Base-by-base conservation (phyloP, 2,888 invertebrate genomes). In the Callyntrura guangdongensis region DNA sequence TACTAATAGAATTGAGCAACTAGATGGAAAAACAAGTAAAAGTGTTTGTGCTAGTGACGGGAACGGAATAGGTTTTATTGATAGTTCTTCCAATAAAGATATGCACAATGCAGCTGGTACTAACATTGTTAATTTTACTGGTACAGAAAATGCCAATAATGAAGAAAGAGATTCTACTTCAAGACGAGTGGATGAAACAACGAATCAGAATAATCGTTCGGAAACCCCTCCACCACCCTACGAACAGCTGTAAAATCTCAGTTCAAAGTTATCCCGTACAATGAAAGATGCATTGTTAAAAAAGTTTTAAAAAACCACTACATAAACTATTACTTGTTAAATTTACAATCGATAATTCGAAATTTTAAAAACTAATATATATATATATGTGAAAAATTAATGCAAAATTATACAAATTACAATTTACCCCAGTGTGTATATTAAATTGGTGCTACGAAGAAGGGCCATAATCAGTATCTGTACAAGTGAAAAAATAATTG, bases 221-320 rank as follows among this genome's bases (percentile, higher is more conserved):
- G 92, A 92, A 87, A 92, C 92, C 3, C 92, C 92, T 12, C 92
- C 92, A 53, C 92, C 92, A n/a, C 88, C 92, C 5, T 92, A 92
- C 77, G 91, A 79, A 67, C 91, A 92, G 20, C 17, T 91, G 27
- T 90, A 72, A 87, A 72, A 17, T 20, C 0, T 67, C n/a, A 9
- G 20, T 61, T 61, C 61, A 17, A 61, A 61, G 3, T 4, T 61
- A 4, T 17, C 17, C 20, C 2, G 20, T 61, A 61, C n/a, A 53
- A 53, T 36, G 36, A 36, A 36, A 53, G 14, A 14, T 6, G 53
- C 11, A 53, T 53, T 53, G 2, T 2, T 5, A 53, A 53, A n/a
- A 14, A 53, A 53, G 53, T 53, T 11, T 47, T 11, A 36, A 36
- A 36, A 36, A 67, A 14, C n/a, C 1, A 59, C 17, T 59, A 59